phyloP scores from a whole-genome alignment of 2,113 vertebrate species.

The Sciurus niger region DNA sequence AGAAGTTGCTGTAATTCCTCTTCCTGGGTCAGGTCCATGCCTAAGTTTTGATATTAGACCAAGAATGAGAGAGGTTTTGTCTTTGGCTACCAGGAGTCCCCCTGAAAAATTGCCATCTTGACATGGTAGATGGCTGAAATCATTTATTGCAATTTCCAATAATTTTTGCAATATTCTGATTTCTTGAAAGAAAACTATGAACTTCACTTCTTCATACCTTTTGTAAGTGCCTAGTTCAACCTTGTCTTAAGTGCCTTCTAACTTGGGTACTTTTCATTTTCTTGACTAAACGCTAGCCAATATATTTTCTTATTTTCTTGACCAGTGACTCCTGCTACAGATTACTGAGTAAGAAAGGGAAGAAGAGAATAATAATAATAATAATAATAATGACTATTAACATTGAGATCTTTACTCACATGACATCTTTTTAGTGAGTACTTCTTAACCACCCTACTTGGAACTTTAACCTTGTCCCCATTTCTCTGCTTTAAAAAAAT shows the following conservation, averaged over 20 bases:
- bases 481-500: background rate
- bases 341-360: background rate
- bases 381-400: background rate
- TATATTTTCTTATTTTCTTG: background rate
- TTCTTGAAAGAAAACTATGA: slow-evolving; percentile 1
- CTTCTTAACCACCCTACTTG: background rate
- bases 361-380: background rate
- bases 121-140: background rate
- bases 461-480: background rate
- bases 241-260: background rate
- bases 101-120: background rate
- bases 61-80: background rate
- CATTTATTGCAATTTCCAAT: background rate
- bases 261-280: background rate
- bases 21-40: background rate
- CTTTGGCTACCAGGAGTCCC: background rate
- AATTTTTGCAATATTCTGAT: background rate
- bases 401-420: background rate
- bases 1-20: background rate
- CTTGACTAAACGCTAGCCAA: background rate
- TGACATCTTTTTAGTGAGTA: background rate
- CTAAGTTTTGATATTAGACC: background rate
- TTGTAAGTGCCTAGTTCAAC: background rate
- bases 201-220: background rate
- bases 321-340: background rate